Evolutionary conservation across 2,888 invertebrate species (phyloP).

Genomic region (Lasioglossum leucozonium): DNA sequence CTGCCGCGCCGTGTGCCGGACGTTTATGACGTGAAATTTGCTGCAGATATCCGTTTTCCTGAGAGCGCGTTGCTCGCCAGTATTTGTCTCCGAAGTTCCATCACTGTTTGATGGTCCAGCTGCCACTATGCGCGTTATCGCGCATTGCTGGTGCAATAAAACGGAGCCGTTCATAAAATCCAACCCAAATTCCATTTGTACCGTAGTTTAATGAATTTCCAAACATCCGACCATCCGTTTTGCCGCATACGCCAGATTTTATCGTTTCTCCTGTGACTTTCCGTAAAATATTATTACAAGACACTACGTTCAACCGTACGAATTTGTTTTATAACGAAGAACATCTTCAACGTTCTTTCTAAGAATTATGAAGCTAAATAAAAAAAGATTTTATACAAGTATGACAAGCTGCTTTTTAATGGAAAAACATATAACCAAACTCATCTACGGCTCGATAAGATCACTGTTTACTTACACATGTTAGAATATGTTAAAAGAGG

Average conservation of each 20-base stretch:
- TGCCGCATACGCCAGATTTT: neutral
- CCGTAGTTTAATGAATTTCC: neutral
- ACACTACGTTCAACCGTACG: neutral
- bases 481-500: too few species aligned
- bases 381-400: neutral
- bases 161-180: neutral
- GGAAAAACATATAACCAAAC: too few species aligned
- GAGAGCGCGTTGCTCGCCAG: neutral
- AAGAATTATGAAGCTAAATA: neutral
- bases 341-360: neutral
- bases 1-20: slow-evolving; percentile 33
- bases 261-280: neutral
- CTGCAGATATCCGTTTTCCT: slow-evolving; percentile 49
- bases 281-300: neutral
- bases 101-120: neutral
- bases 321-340: neutral
- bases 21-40: slow-evolving; percentile 58
- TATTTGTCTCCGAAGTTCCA: slow-evolving; percentile 30
- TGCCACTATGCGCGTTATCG: slow-evolving; percentile 1
- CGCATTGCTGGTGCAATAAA: slow-evolving; percentile 21
- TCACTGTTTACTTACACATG: too few species aligned
- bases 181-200: neutral
- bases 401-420: too few species aligned
- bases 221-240: neutral
- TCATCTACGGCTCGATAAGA: too few species aligned